A percentile compares a stretch with the other conserved stretches of the same genome.
Conservation (phyloP, 2,113 vertebrate species). For the Seriola dumerili region DNA sequence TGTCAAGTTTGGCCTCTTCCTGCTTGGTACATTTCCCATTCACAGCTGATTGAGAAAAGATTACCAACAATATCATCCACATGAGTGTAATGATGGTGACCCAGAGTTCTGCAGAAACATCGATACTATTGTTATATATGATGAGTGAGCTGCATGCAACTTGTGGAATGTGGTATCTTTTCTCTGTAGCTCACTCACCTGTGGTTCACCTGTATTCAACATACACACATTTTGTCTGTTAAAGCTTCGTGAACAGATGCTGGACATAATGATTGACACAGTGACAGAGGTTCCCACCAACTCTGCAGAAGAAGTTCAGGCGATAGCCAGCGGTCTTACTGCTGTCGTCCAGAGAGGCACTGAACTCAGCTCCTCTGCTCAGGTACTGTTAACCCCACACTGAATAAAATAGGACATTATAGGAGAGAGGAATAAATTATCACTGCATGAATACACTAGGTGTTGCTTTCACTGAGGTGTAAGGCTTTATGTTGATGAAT, state of each 20-base stretch:
- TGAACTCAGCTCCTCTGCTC: conserved; percentile 84
- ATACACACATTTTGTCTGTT: conserved; percentile 17
- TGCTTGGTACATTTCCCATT: too few relatives aligned
- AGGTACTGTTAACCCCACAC: conserved; percentile 78
- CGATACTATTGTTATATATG: too few relatives aligned
- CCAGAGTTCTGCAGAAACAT: too few relatives aligned
- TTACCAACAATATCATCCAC: too few relatives aligned
- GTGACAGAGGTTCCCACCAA: conserved; percentile 34
- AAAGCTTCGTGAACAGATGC: conserved; percentile 89
- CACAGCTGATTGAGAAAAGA: too few relatives aligned
- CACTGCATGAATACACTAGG: not conserved
- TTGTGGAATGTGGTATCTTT: too few relatives aligned
- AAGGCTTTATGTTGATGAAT: not conserved
- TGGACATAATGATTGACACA: conserved; percentile 80
- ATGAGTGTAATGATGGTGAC: too few relatives aligned
- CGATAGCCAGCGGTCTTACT: conserved; percentile 82
- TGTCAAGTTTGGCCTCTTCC: too few relatives aligned
- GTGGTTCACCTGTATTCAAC: too few relatives aligned
- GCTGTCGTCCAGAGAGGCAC: conserved; percentile 78
- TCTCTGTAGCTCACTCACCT: too few relatives aligned
- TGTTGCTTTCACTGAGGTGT: not conserved
- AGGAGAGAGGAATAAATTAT: not conserved
- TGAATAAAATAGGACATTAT: too few relatives aligned
- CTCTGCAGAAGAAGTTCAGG: conserved; percentile 78
- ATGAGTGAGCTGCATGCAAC: too few relatives aligned